phyloP scores from a whole-genome alignment of 2,113 vertebrate genomes.

The Aphyosemion australe region DNA sequence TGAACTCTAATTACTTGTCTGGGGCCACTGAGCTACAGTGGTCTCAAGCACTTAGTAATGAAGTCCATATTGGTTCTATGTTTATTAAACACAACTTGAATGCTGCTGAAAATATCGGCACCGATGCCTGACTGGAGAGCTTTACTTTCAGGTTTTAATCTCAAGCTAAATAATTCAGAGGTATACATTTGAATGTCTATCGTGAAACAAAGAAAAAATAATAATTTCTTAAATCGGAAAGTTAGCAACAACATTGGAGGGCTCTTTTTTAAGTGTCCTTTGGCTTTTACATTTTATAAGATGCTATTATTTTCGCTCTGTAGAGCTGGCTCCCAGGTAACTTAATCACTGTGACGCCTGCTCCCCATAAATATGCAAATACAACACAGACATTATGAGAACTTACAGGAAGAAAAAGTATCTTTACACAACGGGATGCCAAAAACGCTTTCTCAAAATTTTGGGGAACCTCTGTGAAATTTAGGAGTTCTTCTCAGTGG shows the following conservation, averaged over 20 bases:
- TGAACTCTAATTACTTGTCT: constrained; percentile 78
- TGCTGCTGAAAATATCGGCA: constrained; percentile 23
- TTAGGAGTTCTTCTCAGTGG: no score
- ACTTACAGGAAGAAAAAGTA: constrained; percentile 16
- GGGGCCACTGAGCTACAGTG: constrained; percentile 55
- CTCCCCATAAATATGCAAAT: constrained; percentile 78
- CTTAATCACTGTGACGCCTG: constrained; percentile 68
- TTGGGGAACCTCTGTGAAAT: background rate
- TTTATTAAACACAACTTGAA: constrained; percentile 55
- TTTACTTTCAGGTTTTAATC: background rate
- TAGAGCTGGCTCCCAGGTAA: constrained; percentile 62
- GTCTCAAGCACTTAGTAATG: constrained; percentile 65
- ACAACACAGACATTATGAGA: constrained; percentile 41
- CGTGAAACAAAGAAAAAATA: background rate
- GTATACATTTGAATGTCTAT: background rate
- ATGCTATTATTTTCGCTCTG: constrained; percentile 68
- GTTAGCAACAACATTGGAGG: background rate
- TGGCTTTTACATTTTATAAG: constrained; percentile 67
- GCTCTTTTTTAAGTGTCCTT: constrained; percentile 48
- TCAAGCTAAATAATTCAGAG: background rate
- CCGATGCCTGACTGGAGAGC: background rate
- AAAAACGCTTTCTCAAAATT: constrained; percentile 23
- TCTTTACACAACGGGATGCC: constrained; percentile 35
- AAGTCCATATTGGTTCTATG: constrained; percentile 58
- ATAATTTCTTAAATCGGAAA: background rate